Evolutionary conservation across 2,113 vertebrate genomes (phyloP).

Genomic region (Lynx canadensis): DNA sequence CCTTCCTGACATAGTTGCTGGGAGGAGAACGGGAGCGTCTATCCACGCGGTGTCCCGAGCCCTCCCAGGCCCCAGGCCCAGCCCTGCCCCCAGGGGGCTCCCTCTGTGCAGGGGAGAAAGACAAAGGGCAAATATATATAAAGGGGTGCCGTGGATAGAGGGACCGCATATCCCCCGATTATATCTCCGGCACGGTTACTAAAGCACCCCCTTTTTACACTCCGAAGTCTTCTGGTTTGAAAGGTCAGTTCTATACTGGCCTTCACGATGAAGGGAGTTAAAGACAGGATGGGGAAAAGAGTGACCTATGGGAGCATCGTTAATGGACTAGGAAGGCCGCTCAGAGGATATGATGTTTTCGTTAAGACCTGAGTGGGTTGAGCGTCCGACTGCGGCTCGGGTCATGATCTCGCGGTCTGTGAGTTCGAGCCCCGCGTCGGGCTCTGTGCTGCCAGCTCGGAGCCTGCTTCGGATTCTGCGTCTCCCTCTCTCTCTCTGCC

Average conservation of each 20-base stretch:
- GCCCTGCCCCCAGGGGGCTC: neutral
- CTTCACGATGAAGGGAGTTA: neutral
- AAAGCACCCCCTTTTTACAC: neutral
- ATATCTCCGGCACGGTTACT: accelerated
- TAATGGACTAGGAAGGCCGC: neutral
- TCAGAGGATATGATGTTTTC: neutral
- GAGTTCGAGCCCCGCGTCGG: no score
- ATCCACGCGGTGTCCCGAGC: neutral
- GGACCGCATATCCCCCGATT: accelerated
- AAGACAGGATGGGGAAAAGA: neutral
- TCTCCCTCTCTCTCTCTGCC: no score
- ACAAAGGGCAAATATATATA: accelerated
- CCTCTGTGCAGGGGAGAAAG: neutral
- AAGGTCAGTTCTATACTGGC: neutral
- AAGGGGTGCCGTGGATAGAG: no score
- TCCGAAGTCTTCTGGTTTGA: neutral
- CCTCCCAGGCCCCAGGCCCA: neutral
- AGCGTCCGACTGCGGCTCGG: no score
- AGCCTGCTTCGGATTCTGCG: no score
- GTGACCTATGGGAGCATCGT: accelerated
- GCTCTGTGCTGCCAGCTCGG: no score
- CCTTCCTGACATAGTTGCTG: neutral
- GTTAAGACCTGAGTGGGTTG: neutral
- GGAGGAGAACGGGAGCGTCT: accelerated
- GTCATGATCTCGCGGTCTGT: no score